These are phyloP conservation scores for Cacoxenus indagator DNA, from an alignment of 2,888 invertebrate genomes.

Conservation along the genomic window DNA sequence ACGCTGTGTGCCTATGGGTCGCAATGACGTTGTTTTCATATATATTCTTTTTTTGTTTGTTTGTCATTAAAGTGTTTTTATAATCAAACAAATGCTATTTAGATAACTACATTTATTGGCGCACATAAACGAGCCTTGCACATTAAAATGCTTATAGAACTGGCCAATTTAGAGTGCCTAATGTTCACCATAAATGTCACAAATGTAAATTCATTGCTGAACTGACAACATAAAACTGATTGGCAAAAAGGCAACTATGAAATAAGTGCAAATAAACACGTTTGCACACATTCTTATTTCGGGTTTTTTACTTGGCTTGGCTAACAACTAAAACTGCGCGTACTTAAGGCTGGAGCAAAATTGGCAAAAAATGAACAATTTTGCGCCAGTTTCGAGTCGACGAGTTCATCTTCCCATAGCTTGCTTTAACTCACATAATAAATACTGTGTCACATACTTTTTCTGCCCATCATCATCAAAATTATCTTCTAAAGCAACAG, in stretches of 20 bases:
- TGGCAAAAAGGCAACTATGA: not conserved
- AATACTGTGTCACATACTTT: not conserved
- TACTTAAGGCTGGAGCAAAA: not conserved
- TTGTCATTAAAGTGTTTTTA: no score
- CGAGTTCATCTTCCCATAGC: not conserved
- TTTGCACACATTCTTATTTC: not conserved
- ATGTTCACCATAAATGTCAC: not conserved
- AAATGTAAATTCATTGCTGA: not conserved
- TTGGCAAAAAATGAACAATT: not conserved
- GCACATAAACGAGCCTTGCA: no score
- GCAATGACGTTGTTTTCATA: no score
- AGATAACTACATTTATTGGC: no score
- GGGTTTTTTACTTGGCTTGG: not conserved
- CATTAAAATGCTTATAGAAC: no score
- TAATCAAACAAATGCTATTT: no score
- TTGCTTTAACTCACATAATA: not conserved
- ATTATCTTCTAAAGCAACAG: no score
- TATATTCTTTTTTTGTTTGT: no score
- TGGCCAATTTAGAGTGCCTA: no score
- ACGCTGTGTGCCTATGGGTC: no score
- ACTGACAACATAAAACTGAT: not conserved
- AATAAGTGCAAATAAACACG: not conserved
- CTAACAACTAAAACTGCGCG: not conserved
- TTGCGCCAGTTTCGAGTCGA: not conserved
- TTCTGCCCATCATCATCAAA: not conserved